phyloP scores from a whole-genome alignment of 2,888 invertebrate genomes.

The Amphipoea oculea region DNA sequence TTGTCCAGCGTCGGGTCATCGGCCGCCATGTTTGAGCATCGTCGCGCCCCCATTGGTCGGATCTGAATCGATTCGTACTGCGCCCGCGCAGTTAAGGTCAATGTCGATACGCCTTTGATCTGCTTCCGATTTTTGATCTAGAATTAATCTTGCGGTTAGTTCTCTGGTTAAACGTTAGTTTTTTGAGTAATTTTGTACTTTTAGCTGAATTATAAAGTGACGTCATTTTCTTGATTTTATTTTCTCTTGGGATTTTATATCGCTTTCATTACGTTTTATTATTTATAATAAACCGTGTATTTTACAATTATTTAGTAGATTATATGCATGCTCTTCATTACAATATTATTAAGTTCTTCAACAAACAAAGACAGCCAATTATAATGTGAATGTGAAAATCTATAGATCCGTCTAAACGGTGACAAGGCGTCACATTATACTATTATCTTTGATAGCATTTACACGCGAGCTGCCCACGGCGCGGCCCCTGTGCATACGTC shows the following conservation, averaged over 20 bases:
- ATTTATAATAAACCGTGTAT: not conserved
- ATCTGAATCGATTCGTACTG: slow-evolving; percentile 86
- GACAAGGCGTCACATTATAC: slow-evolving; percentile 78
- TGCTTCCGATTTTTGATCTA: slow-evolving; percentile 81
- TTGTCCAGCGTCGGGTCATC: slow-evolving; percentile 83
- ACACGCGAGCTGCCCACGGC: slow-evolving; percentile 75
- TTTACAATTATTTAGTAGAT: not conserved
- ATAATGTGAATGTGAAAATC: slow-evolving; percentile 65
- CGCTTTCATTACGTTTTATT: not conserved
- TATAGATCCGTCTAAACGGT: slow-evolving; percentile 72
- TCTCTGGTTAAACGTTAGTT: slow-evolving; percentile 33
- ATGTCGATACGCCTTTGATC: slow-evolving; percentile 87
- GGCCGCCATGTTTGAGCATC: slow-evolving; percentile 83
- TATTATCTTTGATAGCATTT: slow-evolving; percentile 79
- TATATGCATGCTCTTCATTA: not conserved
- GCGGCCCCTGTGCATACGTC: slow-evolving; percentile 55
- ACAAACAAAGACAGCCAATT: not conserved
- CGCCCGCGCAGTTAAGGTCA: slow-evolving; percentile 86
- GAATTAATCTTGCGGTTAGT: slow-evolving; percentile 60
- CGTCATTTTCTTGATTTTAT: not conserved
- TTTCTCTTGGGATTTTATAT: not conserved
- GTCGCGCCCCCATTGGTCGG: slow-evolving; percentile 82
- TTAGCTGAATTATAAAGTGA: slow-evolving; percentile 12
- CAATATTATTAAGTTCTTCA: not conserved
- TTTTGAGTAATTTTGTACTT: slow-evolving; percentile 46